These are phyloP conservation scores for Polypedilum pembai DNA, from an alignment of 1,140 invertebrate species.

Conservation along the genomic window DNA sequence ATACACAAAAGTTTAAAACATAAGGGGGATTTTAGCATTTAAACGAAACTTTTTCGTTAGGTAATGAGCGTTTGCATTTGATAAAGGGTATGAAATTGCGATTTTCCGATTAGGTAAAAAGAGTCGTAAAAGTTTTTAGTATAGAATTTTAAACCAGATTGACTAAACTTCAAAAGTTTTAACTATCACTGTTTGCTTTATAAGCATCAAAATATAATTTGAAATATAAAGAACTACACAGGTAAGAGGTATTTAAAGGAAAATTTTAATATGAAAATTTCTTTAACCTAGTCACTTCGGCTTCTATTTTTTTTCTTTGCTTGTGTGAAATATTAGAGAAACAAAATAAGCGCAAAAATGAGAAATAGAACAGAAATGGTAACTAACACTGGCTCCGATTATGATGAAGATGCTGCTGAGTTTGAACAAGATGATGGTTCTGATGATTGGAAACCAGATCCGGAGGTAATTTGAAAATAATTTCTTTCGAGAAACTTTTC, in stretches of 20 bases:
- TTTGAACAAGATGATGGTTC: background rate
- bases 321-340: background rate
- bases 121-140: no score
- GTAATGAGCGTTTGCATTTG: no score
- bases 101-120: no score
- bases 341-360: background rate
- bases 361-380: slow-evolving; percentile 23
- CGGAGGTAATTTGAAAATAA: slow-evolving; percentile 17
- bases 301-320: background rate
- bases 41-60: no score
- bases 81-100: no score
- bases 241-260: background rate
- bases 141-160: no score
- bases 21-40: no score
- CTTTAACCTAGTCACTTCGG: background rate
- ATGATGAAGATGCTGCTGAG: background rate
- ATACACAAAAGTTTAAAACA: no score
- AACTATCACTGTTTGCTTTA: no score
- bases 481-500: background rate
- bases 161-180: no score
- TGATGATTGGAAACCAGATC: slow-evolving; percentile 22
- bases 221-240: background rate
- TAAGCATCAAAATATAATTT: no score
- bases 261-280: background rate
- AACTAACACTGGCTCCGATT: background rate